A percentile compares a stretch with the other conserved stretches of the same genome.
Evolutionary conservation across 1,140 invertebrate genomes (phyloP).

Genomic region (Gryon sp.): DNA sequence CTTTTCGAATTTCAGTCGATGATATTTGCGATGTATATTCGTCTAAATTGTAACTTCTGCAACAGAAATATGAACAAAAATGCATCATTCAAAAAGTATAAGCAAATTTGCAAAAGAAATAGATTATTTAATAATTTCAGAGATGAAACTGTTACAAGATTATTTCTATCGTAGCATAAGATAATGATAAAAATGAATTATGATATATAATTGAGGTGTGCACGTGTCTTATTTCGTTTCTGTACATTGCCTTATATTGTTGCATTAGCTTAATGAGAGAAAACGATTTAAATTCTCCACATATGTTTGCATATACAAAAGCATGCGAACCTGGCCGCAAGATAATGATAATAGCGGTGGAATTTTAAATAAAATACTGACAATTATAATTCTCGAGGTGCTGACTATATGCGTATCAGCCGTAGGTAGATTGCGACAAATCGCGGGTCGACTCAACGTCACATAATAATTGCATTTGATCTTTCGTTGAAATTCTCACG

Average conservation of each 20-base stretch:
- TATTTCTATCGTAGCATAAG: conserved; percentile 11
- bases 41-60: conserved; percentile 82
- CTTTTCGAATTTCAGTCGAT: conserved; percentile 83
- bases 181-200: conserved; percentile 44
- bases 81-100: not conserved
- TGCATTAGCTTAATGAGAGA: conserved; percentile 64
- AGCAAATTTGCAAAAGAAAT: not conserved
- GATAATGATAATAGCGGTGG: conserved; percentile 56
- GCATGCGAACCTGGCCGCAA: conserved; percentile 65
- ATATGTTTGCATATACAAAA: conserved; percentile 66
- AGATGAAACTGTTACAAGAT: conserved; percentile 12
- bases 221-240: conserved; percentile 59
- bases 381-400: conserved; percentile 60
- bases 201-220: conserved; percentile 46
- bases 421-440: conserved; percentile 56
- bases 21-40: conserved; percentile 80
- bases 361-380: conserved; percentile 67
- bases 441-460: conserved; percentile 37
- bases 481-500: conserved; percentile 26
- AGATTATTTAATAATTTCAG: not conserved
- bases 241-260: conserved; percentile 62
- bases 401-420: conserved; percentile 15
- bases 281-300: conserved; percentile 69
- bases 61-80: conserved; percentile 33
- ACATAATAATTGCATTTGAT: conserved; percentile 60